A percentile compares a stretch with the other conserved stretches of the same genome.
Evolutionary conservation across 2,113 vertebrate genomes (phyloP).

Genomic region (Corydoras sp.): DNA sequence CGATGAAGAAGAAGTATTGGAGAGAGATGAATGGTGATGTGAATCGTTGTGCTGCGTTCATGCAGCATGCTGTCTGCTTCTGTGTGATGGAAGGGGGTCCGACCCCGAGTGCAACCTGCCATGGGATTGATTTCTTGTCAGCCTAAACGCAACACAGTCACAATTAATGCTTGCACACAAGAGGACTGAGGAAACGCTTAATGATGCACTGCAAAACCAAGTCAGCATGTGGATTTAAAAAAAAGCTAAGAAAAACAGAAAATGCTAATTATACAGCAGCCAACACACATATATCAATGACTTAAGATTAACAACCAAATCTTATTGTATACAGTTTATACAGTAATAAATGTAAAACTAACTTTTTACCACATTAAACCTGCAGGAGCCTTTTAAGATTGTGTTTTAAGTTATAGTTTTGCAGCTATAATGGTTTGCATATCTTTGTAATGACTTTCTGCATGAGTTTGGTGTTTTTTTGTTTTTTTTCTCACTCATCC

Average conservation of each 20-base stretch:
- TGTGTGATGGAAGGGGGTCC: conserved; percentile 34
- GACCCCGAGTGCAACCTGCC: conserved; percentile 16
- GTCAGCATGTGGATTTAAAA: background rate
- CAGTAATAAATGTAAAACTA: too few species aligned
- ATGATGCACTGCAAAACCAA: background rate
- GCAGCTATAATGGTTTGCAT: too few species aligned
- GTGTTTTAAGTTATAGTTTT: too few species aligned
- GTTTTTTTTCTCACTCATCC: too few species aligned
- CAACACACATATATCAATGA: too few species aligned
- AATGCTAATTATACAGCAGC: background rate
- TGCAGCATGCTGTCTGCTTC: conserved; percentile 38
- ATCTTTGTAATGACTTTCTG: too few species aligned
- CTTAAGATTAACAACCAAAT: too few species aligned
- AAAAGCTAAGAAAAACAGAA: background rate
- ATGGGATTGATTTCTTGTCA: conserved; percentile 51
- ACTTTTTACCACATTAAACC: too few species aligned
- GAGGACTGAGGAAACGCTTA: conserved; percentile 2
- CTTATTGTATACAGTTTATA: too few species aligned
- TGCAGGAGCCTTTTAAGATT: too few species aligned
- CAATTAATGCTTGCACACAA: conserved; percentile 10
- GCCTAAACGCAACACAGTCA: conserved; percentile 27
- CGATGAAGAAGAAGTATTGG: background rate
- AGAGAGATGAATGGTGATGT: conserved; percentile 3
- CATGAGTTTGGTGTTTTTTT: too few species aligned
- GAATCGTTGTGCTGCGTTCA: conserved; percentile 6